phyloP scores from a whole-genome alignment of 2,888 invertebrate genomes.

The Drymonia ruficornis region DNA sequence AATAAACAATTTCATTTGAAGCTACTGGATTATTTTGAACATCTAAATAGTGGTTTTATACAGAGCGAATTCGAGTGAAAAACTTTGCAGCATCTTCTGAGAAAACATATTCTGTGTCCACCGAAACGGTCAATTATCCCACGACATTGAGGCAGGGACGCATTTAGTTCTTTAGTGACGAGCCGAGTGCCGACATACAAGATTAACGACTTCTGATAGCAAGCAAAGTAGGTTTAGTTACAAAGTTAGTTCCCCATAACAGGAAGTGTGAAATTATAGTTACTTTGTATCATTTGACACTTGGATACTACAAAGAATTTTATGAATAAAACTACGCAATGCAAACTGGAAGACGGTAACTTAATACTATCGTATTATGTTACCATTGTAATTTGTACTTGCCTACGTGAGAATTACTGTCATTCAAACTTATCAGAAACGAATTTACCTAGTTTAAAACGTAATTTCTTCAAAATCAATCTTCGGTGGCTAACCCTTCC shows the following conservation, averaged over 20 bases:
- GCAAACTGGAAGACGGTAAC: background rate
- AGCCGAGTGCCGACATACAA: background rate
- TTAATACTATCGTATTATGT: background rate
- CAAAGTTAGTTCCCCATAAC: background rate
- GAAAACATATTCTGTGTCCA: slow-evolving; percentile 47
- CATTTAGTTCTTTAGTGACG: slow-evolving; percentile 16
- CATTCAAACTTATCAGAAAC: background rate
- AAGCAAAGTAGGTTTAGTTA: background rate
- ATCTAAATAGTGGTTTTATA: no score
- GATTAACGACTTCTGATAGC: slow-evolving; percentile 1
- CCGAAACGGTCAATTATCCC: slow-evolving; percentile 46
- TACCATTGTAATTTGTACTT: background rate
- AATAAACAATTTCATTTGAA: background rate
- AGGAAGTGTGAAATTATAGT: background rate
- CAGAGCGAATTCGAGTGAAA: background rate
- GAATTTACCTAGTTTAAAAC: no score
- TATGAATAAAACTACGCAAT: background rate
- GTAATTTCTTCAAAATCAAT: background rate
- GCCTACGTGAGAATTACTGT: background rate
- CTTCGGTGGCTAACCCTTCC: slow-evolving; percentile 11
- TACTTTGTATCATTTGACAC: slow-evolving; percentile 1
- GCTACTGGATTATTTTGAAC: background rate
- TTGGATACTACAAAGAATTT: background rate
- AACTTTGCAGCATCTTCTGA: slow-evolving; percentile 31
- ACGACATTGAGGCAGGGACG: slow-evolving; percentile 44